A percentile compares a stretch with the other conserved stretches of the same genome.
These are phyloP conservation scores for Desmophyllum pertusum DNA, from an alignment of 92 coral and sea anemone genomes.

Conservation along the genomic window DNA sequence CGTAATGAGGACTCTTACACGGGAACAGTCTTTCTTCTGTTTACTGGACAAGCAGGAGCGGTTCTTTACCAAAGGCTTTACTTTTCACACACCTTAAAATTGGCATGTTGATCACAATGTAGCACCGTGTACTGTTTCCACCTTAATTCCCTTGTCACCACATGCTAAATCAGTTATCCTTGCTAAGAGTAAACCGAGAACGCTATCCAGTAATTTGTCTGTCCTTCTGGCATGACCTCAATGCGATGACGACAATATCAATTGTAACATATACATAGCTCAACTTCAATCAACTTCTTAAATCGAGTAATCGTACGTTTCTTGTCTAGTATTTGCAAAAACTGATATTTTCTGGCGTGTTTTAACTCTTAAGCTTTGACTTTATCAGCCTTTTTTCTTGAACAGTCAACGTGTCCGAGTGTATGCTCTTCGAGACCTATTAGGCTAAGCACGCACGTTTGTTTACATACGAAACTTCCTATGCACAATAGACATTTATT, in stretches of 20 bases:
- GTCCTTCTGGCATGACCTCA: slow-evolving; percentile 28
- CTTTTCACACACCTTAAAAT: not conserved
- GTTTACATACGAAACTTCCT: not conserved
- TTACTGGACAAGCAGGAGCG: not conserved
- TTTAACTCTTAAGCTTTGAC: not conserved
- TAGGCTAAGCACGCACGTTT: not conserved
- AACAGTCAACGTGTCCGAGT: not conserved
- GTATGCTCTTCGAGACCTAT: not conserved
- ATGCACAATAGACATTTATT: not conserved
- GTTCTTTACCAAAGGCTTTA: not conserved
- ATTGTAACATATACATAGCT: slow-evolving; percentile 14
- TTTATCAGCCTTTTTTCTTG: not conserved
- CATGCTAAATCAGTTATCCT: slow-evolving; percentile 48
- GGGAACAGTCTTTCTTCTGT: not conserved
- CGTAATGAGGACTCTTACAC: not conserved
- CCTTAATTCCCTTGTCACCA: slow-evolving; percentile 21
- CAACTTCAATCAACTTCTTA: not conserved
- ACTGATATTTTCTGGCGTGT: not conserved
- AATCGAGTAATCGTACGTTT: not conserved
- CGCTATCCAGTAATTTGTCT: slow-evolving; percentile 15
- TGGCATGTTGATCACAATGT: slow-evolving; percentile 1
- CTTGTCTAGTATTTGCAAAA: not conserved
- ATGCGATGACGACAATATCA: not conserved
- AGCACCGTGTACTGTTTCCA: not conserved
- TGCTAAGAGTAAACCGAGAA: slow-evolving; percentile 24